Evolutionary conservation across 1,140 invertebrate species (phyloP), one percentile per base, ranked within the genome.

Genomic region (Epicauta chinensis): DNA sequence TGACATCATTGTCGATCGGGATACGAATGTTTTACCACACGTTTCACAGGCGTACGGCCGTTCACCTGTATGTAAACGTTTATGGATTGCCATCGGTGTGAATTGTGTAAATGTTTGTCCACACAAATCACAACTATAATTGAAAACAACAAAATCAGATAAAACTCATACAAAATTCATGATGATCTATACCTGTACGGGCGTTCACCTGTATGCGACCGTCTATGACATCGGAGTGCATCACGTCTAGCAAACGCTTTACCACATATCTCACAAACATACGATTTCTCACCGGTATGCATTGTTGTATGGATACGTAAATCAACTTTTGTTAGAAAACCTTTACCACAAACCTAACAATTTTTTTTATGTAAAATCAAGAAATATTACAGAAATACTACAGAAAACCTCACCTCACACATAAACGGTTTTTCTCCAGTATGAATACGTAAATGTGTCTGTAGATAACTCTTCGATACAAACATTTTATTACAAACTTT

Each of bases 1-100:
- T 7, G 73, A 72, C 75, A 78, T 75, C 78, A 81, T 78, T 0
- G 78, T 79, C 0, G 78, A 80, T 35, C 73, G 64, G 0, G 79
- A 80, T 1, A 81, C 77, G 47, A 81, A 81, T 1, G 72, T 67
- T 56, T 77, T 79, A 1, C 75, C 71, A 62, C 89, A 91, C 1
- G 81, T 70, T 48, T 88, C 82, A 69, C 89, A 91, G 34, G 80
- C 75, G 63, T 90, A 91, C 0, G 89, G 89, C 43, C 84, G 75
- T 63, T 91, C 88, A 1, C 89, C 86, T 4, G 88, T 91, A 64
- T 91, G 88, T 15, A 80, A 55, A 35, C 79, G 67, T 56, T 79
- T 80, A 48, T 82, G 80, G 45, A 81, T 81, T 0, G 75, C 77
- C 77, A 82, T 80, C 2, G 79, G 79, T 31, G 78, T 79, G 51